Conservation (phyloP, 2,888 invertebrate genomes). For the Graphium colonna region DNA sequence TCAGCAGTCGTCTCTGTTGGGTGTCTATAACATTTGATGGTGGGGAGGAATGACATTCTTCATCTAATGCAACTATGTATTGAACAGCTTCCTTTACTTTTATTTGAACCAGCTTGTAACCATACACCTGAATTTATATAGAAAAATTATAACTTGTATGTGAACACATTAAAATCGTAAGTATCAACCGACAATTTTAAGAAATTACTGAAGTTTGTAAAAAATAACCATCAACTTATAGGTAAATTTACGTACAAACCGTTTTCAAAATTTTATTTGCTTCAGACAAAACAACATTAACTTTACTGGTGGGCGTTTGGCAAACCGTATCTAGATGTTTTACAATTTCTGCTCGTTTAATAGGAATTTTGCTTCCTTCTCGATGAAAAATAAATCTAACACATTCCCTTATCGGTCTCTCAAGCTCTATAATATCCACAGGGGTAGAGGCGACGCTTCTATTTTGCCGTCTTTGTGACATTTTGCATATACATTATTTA, state of each 20-base stretch:
- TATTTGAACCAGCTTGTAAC: constrained; percentile 66
- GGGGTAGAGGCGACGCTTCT: neutral
- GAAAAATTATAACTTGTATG: neutral
- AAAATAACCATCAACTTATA: too few species aligned
- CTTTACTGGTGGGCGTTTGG: constrained; percentile 41
- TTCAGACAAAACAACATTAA: constrained; percentile 45
- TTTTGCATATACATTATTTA: too few species aligned
- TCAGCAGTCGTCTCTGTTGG: constrained; percentile 53
- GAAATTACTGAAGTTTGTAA: too few species aligned
- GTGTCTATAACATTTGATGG: constrained; percentile 40
- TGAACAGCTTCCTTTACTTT: constrained; percentile 48
- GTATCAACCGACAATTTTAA: too few species aligned
- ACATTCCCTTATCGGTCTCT: constrained; percentile 54
- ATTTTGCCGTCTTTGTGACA: constrained; percentile 14
- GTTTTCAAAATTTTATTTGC: constrained; percentile 52
- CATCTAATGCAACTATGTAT: constrained; percentile 51
- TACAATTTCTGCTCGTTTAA: constrained; percentile 56
- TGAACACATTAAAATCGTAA: too few species aligned
- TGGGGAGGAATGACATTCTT: constrained; percentile 47
- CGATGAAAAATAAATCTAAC: constrained; percentile 57
- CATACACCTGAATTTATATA: constrained; percentile 61
- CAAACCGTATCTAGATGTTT: constrained; percentile 49
- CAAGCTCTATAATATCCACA: constrained; percentile 14
- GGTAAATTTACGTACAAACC: constrained; percentile 36
- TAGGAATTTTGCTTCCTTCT: constrained; percentile 64